phyloP scores from a whole-genome alignment of 1,140 invertebrate species.

The Eriosoma lanigerum region DNA sequence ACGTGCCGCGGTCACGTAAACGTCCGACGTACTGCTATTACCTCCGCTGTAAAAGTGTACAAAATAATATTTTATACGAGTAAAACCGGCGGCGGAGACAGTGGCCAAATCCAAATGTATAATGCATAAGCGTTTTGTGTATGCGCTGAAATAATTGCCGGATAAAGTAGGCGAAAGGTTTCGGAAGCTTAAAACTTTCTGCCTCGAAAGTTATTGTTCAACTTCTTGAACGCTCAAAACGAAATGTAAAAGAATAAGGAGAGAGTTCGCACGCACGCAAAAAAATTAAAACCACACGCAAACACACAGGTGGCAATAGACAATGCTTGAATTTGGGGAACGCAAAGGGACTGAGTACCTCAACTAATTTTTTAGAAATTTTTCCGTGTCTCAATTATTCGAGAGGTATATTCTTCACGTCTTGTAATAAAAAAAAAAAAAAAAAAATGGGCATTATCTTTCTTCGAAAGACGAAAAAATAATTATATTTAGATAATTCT shows the following conservation, averaged over 20 bases:
- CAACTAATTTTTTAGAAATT: no score
- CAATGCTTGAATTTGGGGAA: no score
- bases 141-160: constrained; percentile 45
- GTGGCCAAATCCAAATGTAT: constrained; percentile 42
- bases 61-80: constrained; percentile 42
- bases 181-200: constrained; percentile 49
- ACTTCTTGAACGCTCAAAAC: constrained; percentile 18
- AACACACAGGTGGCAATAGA: no score
- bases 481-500: no score
- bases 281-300: no score
- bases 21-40: constrained; percentile 28
- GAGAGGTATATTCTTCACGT: no score
- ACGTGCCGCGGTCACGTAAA: constrained; percentile 42
- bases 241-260: constrained; percentile 1
- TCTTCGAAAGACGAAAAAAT: no score
- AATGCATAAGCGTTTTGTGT: constrained; percentile 51
- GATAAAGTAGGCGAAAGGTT: constrained; percentile 49
- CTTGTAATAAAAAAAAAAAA: no score
- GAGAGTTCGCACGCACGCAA: neutral
- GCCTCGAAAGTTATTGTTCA: constrained; percentile 44
- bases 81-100: constrained; percentile 39
- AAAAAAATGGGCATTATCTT: no score
- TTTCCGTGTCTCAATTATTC: no score
- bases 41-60: constrained; percentile 27
- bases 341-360: no score